Percentiles rank a stretch among this genome's conserved stretches.
Evolutionary conservation across 2,888 invertebrate species (phyloP).

Genomic region (Boloria euphrosyne): DNA sequence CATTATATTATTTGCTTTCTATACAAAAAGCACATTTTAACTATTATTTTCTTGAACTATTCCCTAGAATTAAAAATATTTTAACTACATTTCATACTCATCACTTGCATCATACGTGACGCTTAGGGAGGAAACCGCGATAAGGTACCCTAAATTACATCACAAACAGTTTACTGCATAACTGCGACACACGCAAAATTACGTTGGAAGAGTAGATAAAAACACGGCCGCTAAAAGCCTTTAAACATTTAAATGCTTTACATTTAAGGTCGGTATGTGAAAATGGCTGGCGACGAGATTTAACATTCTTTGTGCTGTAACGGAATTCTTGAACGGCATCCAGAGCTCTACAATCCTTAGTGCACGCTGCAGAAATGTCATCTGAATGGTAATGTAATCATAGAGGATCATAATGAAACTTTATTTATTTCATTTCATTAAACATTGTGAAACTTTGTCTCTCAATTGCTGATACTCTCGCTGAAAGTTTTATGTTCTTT

Average conservation of each 20-base stretch:
- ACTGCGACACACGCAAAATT: constrained; percentile 4
- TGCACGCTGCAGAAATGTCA: background rate
- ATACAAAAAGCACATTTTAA: too few relatives aligned
- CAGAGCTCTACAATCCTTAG: background rate
- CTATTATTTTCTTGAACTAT: too few relatives aligned
- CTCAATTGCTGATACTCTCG: too few relatives aligned
- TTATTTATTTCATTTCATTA: background rate
- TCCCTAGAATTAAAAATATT: too few relatives aligned
- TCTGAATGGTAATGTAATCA: constrained; percentile 8
- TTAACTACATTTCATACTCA: too few relatives aligned
- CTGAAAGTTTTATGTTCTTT: too few relatives aligned
- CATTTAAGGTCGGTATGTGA: constrained; percentile 18
- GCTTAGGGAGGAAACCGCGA: too few relatives aligned
- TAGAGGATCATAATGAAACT: background rate
- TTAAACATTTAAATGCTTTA: constrained; percentile 16
- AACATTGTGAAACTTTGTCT: too few relatives aligned
- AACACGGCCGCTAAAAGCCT: constrained; percentile 12
- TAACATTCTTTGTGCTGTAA: constrained; percentile 16
- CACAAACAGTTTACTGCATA: constrained; percentile 2
- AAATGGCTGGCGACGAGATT: constrained; percentile 3
- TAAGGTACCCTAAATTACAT: background rate
- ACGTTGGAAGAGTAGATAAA: constrained; percentile 5
- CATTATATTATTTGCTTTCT: too few relatives aligned
- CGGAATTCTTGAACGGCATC: constrained; percentile 15
- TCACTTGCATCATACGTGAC: too few relatives aligned